A percentile compares a stretch with the other conserved stretches of the same genome.
Conservation (phyloP, 2,888 invertebrate species). For the Sarcophaga variegata region DNA sequence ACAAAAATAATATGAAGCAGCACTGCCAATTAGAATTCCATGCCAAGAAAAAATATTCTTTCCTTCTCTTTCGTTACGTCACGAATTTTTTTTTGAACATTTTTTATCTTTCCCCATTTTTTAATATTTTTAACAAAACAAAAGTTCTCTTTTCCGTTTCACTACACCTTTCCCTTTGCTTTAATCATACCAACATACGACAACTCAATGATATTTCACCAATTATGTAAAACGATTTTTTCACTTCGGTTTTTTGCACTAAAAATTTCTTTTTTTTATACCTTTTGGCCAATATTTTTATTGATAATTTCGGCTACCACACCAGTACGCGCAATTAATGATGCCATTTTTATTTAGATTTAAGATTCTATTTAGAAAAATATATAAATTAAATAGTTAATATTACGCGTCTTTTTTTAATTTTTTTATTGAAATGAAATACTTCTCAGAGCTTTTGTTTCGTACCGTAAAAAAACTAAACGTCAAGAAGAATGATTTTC, state of each 20-base stretch:
- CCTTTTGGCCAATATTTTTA: conserved; percentile 88
- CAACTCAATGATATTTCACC: conserved; percentile 50
- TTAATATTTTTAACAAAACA: conserved; percentile 64
- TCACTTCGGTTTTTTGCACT: background rate
- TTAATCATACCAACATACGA: conserved; percentile 3
- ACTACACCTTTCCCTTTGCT: background rate
- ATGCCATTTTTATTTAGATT: conserved; percentile 85
- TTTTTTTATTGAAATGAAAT: conserved; percentile 38
- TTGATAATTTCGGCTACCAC: conserved; percentile 87
- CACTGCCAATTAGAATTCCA: conserved; percentile 30
- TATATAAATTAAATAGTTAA: conserved; percentile 41
- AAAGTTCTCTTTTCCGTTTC: background rate
- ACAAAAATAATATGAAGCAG: conserved; percentile 17
- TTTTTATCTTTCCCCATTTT: conserved; percentile 15
- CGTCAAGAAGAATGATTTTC: conserved; percentile 64
- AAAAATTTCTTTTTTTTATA: conserved; percentile 78
- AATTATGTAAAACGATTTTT: conserved; percentile 77
- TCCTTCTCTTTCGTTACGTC: conserved; percentile 57
- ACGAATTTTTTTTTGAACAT: conserved; percentile 43
- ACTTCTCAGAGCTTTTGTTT: conserved; percentile 27
- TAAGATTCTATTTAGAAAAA: conserved; percentile 47
- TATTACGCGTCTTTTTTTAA: conserved; percentile 30
- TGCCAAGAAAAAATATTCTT: conserved; percentile 39
- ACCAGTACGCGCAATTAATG: conserved; percentile 88
- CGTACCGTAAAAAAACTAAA: conserved; percentile 65